Evolutionary conservation across 2,113 vertebrate genomes (phyloP).

Genomic region (Leptocoma aspasia): DNA sequence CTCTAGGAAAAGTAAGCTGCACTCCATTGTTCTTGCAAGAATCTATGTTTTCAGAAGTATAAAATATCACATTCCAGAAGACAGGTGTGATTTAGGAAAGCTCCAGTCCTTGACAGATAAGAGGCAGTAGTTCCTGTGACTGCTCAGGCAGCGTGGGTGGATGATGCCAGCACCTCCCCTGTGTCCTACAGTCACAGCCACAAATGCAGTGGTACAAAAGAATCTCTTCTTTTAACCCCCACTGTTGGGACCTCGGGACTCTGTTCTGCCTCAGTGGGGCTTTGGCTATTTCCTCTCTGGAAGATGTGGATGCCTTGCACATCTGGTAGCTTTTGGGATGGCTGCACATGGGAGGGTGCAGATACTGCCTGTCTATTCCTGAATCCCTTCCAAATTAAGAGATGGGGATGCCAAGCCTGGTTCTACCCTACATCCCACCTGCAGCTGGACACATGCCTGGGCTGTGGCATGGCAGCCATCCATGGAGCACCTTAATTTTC

Average conservation of each 20-base stretch:
- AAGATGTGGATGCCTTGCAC: not conserved
- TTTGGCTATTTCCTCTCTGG: not conserved
- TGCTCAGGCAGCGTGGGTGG: not conserved
- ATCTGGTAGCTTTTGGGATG: conserved; percentile 43
- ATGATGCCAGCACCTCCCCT: not conserved
- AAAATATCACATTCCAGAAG: not conserved
- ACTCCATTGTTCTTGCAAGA: not conserved
- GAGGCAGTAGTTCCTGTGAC: not conserved
- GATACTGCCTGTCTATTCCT: conserved; percentile 1
- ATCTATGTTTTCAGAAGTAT: not conserved
- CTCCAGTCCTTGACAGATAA: not conserved
- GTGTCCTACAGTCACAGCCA: not conserved
- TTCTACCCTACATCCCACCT: conserved; percentile 23
- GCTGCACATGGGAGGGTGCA: conserved; percentile 4
- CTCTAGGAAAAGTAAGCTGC: not conserved
- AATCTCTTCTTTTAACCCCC: not conserved
- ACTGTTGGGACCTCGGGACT: fast-evolving
- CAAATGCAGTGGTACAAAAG: not conserved
- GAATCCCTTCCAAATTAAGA: conserved; percentile 1
- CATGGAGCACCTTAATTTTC: not conserved
- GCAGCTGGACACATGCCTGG: conserved; percentile 22
- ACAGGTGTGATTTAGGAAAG: conserved; percentile 18
- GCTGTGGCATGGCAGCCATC: not conserved
- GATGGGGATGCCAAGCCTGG: not conserved
- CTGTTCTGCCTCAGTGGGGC: not conserved